A percentile compares a stretch with the other conserved stretches of the same genome.
Conservation (phyloP, 64 coral and sea anemone species). For the Stylophora pistillata region DNA sequence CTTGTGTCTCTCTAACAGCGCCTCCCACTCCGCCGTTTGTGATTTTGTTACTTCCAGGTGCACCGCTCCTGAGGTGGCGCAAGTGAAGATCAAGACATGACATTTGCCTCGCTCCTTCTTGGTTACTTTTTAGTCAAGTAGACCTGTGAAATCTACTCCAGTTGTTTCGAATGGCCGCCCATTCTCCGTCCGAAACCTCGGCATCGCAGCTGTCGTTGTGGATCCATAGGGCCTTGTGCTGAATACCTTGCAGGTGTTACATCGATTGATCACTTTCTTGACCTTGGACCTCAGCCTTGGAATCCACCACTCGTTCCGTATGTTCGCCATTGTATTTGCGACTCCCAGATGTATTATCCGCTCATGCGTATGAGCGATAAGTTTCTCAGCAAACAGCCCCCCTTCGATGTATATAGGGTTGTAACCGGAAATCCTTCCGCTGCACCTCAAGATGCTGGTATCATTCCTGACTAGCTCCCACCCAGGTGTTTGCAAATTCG, state of each 20-base stretch:
- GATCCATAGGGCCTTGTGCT: conserved; percentile 32
- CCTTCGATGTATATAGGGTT: conserved; percentile 49
- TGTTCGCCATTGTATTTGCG: too few relatives aligned
- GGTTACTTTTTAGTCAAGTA: conserved; percentile 14
- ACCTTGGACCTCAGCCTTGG: conserved; percentile 44
- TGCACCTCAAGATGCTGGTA: conserved; percentile 50
- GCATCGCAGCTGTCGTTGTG: conserved; percentile 43
- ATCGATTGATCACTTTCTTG: conserved; percentile 52
- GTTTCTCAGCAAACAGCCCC: conserved; percentile 41
- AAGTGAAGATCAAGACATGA: conserved; percentile 57
- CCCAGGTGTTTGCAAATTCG: conserved; percentile 40
- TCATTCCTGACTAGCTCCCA: conserved; percentile 51
- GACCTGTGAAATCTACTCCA: conserved; percentile 59
- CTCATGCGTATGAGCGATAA: conserved; percentile 55
- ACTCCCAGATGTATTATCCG: conserved; percentile 55
- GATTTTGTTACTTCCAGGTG: conserved; percentile 64
- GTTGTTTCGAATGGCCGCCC: conserved; percentile 45
- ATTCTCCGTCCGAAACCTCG: conserved; percentile 49
- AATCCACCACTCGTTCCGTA: conserved; percentile 64
- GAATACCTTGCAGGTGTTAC: conserved; percentile 61
- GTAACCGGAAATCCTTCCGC: conserved; percentile 47
- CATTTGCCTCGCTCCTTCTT: conserved; percentile 50
- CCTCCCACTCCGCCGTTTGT: conserved; percentile 42
- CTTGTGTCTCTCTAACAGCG: too few relatives aligned
- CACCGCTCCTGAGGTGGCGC: conserved; percentile 51